A percentile compares a stretch with the other conserved stretches of the same genome.
Conservation (phyloP, 2,113 vertebrate species). For the Bos taurus region ARS-UCD2.0 NC_037328.1:125813501-125814000, state of each 20-base stretch:
- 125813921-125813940: not conserved
- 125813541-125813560: not conserved
- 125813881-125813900: not conserved
- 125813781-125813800: too few species aligned
- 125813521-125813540: not conserved
- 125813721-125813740: not conserved
- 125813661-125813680: not conserved
- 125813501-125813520: not conserved
- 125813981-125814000: not conserved
- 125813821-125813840: not conserved
- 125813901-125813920: not conserved
- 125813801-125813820: not conserved
- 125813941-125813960: not conserved
- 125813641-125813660: not conserved
- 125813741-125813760: not conserved
- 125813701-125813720: not conserved
- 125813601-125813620: not conserved
- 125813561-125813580: too few species aligned
- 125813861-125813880: not conserved
- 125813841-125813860: not conserved
- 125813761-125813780: not conserved
- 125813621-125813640: not conserved
- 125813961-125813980: not conserved
- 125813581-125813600: not conserved
- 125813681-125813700: not conserved